These are phyloP conservation scores for Vanessa atalanta DNA, from an alignment of 1,140 invertebrate genomes.

Conservation along the genomic window DNA sequence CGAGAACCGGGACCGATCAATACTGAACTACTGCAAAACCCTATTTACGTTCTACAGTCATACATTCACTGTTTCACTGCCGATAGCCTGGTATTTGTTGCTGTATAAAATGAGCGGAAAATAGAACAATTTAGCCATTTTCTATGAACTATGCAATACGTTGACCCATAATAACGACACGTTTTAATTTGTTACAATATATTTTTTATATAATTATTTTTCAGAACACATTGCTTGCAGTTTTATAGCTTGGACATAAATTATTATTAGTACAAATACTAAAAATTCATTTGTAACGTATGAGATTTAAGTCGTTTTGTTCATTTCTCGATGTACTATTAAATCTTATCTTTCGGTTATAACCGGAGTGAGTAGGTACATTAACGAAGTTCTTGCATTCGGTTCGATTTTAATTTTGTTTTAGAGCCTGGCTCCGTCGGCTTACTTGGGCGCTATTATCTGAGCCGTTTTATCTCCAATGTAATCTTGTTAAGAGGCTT, in stretches of 20 bases:
- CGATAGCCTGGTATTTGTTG: slow-evolving; percentile 8
- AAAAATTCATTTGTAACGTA: no score
- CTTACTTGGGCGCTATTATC: slow-evolving; percentile 74
- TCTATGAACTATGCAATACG: no score
- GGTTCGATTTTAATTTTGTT: slow-evolving; percentile 73
- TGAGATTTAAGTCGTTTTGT: no score
- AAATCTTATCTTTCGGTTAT: not conserved
- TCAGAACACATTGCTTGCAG: no score
- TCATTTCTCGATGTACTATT: not conserved
- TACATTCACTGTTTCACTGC: not conserved
- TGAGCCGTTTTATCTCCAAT: slow-evolving; percentile 75
- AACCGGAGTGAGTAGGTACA: not conserved
- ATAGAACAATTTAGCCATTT: no score
- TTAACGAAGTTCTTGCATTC: slow-evolving; percentile 40
- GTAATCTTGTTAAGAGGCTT: slow-evolving; percentile 80
- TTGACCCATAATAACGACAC: no score
- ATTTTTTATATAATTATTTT: no score
- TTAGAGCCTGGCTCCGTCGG: slow-evolving; percentile 61
- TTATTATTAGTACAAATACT: no score
- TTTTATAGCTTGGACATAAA: no score
- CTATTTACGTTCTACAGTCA: slow-evolving; percentile 27
- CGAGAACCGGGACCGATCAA: slow-evolving; percentile 55
- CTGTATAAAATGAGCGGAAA: no score
- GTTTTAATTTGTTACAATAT: no score
- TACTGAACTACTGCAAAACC: slow-evolving; percentile 49